Percentiles rank a stretch among this genome's conserved stretches.
Conservation (phyloP, 2,797 vertebrate species). For the Syngnathus rostellatus region DNA sequence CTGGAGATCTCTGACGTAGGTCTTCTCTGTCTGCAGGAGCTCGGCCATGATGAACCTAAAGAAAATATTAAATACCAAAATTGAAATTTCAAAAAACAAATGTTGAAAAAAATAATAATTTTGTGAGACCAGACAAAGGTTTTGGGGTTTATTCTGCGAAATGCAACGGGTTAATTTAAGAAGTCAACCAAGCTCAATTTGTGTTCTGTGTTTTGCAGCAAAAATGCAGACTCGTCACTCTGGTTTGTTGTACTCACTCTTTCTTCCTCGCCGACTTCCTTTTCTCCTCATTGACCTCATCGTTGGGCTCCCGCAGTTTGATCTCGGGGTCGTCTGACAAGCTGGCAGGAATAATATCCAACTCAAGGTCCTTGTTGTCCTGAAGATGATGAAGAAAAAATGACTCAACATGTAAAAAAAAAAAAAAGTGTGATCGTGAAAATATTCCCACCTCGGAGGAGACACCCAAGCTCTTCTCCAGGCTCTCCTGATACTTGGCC, state of each 20-base stretch:
- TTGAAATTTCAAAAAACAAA: background rate
- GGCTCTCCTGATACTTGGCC: constrained; percentile 83
- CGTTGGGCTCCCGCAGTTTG: constrained; percentile 88
- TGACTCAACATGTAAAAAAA: background rate
- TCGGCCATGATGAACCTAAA: constrained; percentile 96
- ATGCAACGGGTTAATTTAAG: too few species aligned
- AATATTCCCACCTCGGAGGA: constrained; percentile 77
- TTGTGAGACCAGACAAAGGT: too few species aligned
- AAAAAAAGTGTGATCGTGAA: background rate
- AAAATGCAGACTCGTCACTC: background rate
- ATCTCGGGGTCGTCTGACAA: constrained; percentile 84
- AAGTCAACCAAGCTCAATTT: background rate
- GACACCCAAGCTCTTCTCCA: constrained; percentile 86
- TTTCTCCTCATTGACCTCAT: constrained; percentile 95
- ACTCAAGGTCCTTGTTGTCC: constrained; percentile 89
- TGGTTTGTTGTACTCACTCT: constrained; percentile 67
- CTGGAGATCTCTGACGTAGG: constrained; percentile 90
- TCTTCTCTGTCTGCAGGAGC: constrained; percentile 92
- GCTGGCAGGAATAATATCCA: constrained; percentile 94
- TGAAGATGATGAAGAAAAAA: background rate
- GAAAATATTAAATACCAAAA: background rate
- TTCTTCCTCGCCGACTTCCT: constrained; percentile 95
- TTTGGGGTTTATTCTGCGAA: too few species aligned
- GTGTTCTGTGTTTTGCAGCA: background rate
- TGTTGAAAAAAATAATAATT: too few species aligned